Base-by-base conservation (phyloP, 2,888 invertebrate species). In the Drosophila flavopinicola region DNA sequence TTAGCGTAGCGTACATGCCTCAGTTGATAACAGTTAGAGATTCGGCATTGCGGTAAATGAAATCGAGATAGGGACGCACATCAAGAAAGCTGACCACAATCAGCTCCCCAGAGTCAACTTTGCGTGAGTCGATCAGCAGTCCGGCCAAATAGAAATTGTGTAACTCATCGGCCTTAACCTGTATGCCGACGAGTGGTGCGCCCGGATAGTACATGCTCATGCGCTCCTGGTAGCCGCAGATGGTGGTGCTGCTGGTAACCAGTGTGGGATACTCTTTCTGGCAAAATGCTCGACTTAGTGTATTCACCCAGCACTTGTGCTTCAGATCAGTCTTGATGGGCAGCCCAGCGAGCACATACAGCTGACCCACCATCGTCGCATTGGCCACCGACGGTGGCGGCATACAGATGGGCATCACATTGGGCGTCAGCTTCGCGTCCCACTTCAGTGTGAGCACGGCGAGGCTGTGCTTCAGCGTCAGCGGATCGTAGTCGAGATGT, bases 371-470 rank as follows among this genome's bases (percentile, higher is more conserved):
- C 29, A 75, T 15, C 1, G 79, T 66, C 20, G 68, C 58, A 25
- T 68, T 65, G 10, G 17, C 10, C 23, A 66, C n/a, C 9, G 47
- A 30, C 0, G 45, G 30, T 0, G 80, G 80, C 4, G 80, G 80
- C 80, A 82, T 78, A 6, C 80, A 82, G 3, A 76, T 51, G 9
- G 83, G 80, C 75, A 75, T 58, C 3, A 80, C 79, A 20, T 56
- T 79, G 0, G 78, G 42, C 4, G 78, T 66, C 7, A 75, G 11
- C 20, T 71, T 47, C 20, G 61, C 83, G 20, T 68, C 65, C 6
- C 51, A 44, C 35, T 66, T 29, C 29, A 80, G 56, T 2, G 60
- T 70, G 4, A 80, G 63, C 52, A 80, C 78, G 1, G 80, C 80
- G 37, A 80, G 42, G 20, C 52, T 58, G 35, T 80, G 57, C 47